phyloP scores from a whole-genome alignment of 2,888 invertebrate species.

The Heliothis peltigera region DNA sequence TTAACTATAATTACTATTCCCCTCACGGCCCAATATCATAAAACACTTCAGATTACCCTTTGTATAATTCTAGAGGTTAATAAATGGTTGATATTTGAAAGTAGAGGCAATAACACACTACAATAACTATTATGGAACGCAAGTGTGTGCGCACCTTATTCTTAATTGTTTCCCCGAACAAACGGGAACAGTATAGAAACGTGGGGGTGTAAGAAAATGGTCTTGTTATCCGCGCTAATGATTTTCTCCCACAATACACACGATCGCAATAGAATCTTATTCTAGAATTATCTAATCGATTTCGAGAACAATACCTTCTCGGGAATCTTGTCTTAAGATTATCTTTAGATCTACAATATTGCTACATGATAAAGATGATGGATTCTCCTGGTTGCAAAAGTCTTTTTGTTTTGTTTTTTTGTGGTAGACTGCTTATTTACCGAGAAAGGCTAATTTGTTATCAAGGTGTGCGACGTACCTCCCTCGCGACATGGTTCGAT shows the following conservation, averaged over 20 bases:
- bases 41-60: constrained; percentile 6
- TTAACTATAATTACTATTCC: constrained; percentile 33
- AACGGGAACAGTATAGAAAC: neutral
- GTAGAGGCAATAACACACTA: constrained; percentile 13
- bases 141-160: neutral
- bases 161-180: constrained; percentile 16
- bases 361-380: no score
- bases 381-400: no score
- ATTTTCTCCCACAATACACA: constrained; percentile 12
- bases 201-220: neutral
- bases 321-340: no score
- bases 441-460: no score
- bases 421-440: no score
- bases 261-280: no score
- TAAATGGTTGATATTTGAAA: constrained; percentile 13
- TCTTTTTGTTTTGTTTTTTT: no score
- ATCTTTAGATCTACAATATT: no score
- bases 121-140: constrained; percentile 1
- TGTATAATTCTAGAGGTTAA: constrained; percentile 36
- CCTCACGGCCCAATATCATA: constrained; percentile 5
- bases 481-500: no score
- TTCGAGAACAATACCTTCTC: no score
- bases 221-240: constrained; percentile 4
- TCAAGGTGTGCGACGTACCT: no score
- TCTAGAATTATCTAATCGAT: no score